phyloP scores from a whole-genome alignment of 1,140 invertebrate species.

The Diploscapter pachys region DNA sequence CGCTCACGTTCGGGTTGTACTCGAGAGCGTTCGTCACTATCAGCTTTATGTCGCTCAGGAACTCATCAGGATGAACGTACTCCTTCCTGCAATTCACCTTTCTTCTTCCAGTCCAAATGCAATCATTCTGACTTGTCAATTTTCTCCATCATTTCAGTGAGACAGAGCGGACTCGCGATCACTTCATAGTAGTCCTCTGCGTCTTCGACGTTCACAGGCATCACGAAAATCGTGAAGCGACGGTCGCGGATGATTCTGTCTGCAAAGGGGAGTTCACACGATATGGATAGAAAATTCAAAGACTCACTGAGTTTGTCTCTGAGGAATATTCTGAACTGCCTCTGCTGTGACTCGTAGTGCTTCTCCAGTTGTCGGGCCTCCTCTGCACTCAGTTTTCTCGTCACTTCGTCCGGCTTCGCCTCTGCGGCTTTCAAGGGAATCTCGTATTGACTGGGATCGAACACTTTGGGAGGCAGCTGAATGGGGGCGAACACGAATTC shows the following conservation, averaged over 20 bases:
- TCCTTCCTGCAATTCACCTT: conserved; percentile 4
- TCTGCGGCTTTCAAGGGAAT: conserved; percentile 22
- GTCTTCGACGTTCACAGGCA: conserved; percentile 82
- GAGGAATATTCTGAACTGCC: conserved; percentile 81
- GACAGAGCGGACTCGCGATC: conserved; percentile 81
- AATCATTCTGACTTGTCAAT: conserved; percentile 73
- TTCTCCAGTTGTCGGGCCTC: conserved; percentile 71
- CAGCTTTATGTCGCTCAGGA: conserved; percentile 79
- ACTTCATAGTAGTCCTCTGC: conserved; percentile 85
- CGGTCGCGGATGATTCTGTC: conserved; percentile 59
- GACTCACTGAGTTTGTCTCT: conserved; percentile 80
- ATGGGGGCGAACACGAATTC: conserved; percentile 23
- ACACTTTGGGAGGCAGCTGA: conserved; percentile 26
- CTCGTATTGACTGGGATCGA: conserved; percentile 32
- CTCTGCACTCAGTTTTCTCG: conserved; percentile 67
- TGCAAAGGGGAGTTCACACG: conserved; percentile 13
- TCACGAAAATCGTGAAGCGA: conserved; percentile 82
- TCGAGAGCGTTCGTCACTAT: conserved; percentile 73
- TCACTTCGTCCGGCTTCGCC: conserved; percentile 26
- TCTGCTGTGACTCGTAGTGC: conserved; percentile 75
- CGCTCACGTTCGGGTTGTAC: conserved; percentile 79
- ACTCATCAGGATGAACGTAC: conserved; percentile 81
- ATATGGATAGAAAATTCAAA: not conserved
- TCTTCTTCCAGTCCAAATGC: too few species aligned
- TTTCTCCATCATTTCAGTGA: conserved; percentile 90